These are phyloP conservation scores for Icerya purchasi DNA, from an alignment of 2,888 invertebrate species.

Conservation along the genomic window DNA sequence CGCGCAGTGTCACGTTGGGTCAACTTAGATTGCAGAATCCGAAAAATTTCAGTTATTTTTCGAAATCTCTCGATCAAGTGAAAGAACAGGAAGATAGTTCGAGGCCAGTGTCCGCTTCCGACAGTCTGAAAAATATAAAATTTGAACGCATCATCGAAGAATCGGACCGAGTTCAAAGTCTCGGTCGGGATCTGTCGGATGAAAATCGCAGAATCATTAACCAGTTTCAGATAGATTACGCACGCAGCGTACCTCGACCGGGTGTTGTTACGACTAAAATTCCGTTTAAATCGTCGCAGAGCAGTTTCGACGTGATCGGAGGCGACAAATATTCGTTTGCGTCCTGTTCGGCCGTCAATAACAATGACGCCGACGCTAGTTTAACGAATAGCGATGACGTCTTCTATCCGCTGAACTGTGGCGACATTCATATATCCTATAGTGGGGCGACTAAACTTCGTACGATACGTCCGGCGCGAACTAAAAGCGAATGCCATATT, in stretches of 20 bases:
- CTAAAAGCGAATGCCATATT: conserved; percentile 8
- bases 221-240: conserved; percentile 12
- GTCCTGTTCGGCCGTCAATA: too few relatives aligned
- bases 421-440: conserved; percentile 55
- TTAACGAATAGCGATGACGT: conserved; percentile 15
- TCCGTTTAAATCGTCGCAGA: not conserved
- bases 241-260: conserved; percentile 11
- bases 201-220: conserved; percentile 14
- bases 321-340: too few relatives aligned
- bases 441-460: conserved; percentile 61
- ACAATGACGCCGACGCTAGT: not conserved
- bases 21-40: conserved; percentile 4
- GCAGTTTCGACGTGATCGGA: not conserved
- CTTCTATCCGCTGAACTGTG: conserved; percentile 47
- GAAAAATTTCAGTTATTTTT: conserved; percentile 6
- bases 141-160: conserved; percentile 13
- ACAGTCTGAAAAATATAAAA: conserved; percentile 12
- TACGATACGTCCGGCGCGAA: conserved; percentile 29
- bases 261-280: conserved; percentile 11
- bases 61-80: conserved; percentile 12
- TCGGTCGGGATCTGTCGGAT: conserved; percentile 8
- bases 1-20: conserved; percentile 6
- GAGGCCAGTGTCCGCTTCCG: not conserved
- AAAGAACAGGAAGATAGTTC: not conserved
- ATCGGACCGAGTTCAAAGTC: conserved; percentile 11